Conservation (phyloP, 2,797 vertebrate genomes). For the Scomberomorus guttatus region DNA sequence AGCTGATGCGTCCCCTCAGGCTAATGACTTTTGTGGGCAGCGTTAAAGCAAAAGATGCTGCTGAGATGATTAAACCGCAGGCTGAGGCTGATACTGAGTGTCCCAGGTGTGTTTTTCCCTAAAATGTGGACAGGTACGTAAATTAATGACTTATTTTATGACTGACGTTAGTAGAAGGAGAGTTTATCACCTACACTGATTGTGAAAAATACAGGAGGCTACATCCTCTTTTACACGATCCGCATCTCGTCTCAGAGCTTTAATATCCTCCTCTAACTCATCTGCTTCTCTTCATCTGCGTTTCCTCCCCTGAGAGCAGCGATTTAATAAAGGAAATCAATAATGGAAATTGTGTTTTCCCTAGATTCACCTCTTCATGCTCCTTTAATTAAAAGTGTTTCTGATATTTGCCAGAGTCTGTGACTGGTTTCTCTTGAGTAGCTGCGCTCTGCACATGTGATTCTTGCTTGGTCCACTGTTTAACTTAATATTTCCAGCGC, state of each 20-base stretch:
- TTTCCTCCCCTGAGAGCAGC: conserved; percentile 20
- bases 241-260: not conserved
- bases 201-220: not conserved
- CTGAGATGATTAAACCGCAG: conserved; percentile 39
- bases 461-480: too few species aligned
- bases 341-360: conserved; percentile 21
- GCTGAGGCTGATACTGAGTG: not conserved
- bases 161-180: not conserved
- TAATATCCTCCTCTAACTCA: not conserved
- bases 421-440: not conserved
- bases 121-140: conserved; percentile 9
- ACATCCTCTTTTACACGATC: not conserved
- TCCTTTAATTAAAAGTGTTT: conserved; percentile 26
- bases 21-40: conserved; percentile 53
- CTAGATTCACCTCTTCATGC: not conserved
- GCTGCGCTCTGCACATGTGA: too few species aligned
- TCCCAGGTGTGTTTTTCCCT: conserved; percentile 19
- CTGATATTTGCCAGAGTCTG: conserved; percentile 1
- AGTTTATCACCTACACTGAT: not conserved
- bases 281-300: conserved; percentile 12
- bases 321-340: conserved; percentile 46
- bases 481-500: not conserved
- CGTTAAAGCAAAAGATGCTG: conserved; percentile 33
- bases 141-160: not conserved
- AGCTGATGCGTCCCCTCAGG: conserved; percentile 49